Conservation (phyloP, 1,140 invertebrate species). For the Halictus rubicundus region DNA sequence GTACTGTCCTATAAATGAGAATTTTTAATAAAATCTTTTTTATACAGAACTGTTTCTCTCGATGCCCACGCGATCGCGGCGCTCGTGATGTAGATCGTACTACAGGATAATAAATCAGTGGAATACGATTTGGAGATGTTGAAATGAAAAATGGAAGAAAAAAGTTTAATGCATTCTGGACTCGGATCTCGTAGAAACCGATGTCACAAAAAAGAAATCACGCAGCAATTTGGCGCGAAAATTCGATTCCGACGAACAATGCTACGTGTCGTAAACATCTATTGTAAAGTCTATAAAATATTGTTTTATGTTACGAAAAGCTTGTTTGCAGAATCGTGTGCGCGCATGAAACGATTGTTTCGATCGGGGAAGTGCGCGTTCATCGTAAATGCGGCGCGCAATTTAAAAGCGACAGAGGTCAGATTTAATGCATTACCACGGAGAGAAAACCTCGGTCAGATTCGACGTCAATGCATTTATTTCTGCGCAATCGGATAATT, state of each 20-base stretch:
- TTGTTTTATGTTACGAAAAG: neutral
- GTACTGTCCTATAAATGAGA: conserved; percentile 66
- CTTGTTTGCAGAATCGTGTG: too few relatives aligned
- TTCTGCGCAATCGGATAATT: conserved; percentile 46
- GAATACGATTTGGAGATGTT: too few relatives aligned
- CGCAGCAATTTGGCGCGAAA: too few relatives aligned
- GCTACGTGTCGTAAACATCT: neutral
- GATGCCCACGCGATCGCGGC: neutral
- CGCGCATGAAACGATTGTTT: too few relatives aligned
- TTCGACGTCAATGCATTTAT: conserved; percentile 65
- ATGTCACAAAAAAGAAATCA: too few relatives aligned
- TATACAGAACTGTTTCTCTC: conserved; percentile 47
- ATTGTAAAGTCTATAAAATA: neutral
- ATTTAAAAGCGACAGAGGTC: conserved; percentile 20
- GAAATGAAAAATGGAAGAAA: too few relatives aligned
- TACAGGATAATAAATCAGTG: too few relatives aligned
- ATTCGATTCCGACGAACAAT: too few relatives aligned
- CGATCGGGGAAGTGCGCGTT: too few relatives aligned
- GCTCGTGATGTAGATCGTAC: neutral
- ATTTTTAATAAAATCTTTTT: conserved; percentile 76
- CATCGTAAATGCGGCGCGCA: too few relatives aligned
- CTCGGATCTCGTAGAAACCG: too few relatives aligned
- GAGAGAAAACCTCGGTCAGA: conserved; percentile 34
- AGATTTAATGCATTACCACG: neutral
- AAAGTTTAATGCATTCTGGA: too few relatives aligned